These are phyloP conservation scores for Drosophila setosimentum DNA, from an alignment of 2,888 invertebrate species.

Conservation along the genomic window DNA sequence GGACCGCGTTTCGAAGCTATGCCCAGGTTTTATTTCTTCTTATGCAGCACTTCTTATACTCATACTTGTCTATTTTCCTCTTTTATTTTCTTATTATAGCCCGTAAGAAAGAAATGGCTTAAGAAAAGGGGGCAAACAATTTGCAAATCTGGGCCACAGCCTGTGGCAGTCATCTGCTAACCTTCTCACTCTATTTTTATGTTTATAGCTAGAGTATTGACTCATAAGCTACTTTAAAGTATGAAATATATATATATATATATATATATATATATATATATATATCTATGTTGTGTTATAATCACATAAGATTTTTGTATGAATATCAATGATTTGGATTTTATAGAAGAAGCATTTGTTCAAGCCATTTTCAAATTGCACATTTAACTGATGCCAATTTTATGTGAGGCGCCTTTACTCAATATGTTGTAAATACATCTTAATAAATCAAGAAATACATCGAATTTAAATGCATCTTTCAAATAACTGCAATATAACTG, in stretches of 20 bases:
- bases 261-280: too few species aligned
- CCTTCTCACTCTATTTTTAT: neutral
- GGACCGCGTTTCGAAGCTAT: slow-evolving; percentile 15
- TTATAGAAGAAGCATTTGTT: too few species aligned
- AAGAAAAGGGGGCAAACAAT: slow-evolving; percentile 2
- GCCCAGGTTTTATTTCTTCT: slow-evolving; percentile 5
- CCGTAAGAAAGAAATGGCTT: neutral
- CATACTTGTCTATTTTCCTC: neutral
- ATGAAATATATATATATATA: too few species aligned
- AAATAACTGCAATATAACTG: too few species aligned
- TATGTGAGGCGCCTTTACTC: too few species aligned
- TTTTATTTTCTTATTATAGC: neutral
- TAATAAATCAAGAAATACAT: too few species aligned
- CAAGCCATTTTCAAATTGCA: neutral
- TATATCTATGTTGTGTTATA: neutral
- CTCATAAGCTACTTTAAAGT: neutral
- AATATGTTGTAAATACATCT: too few species aligned
- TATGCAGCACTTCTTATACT: slow-evolving; percentile 1
- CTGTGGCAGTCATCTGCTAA: neutral
- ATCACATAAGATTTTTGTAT: neutral
- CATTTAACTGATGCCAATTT: neutral
- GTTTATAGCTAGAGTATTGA: neutral
- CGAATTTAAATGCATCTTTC: neutral
- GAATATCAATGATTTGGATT: neutral
- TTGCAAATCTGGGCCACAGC: slow-evolving; percentile 8